Evolutionary conservation across 2,797 vertebrate genomes (phyloP).

Genomic region (Halcyon badia): DNA sequence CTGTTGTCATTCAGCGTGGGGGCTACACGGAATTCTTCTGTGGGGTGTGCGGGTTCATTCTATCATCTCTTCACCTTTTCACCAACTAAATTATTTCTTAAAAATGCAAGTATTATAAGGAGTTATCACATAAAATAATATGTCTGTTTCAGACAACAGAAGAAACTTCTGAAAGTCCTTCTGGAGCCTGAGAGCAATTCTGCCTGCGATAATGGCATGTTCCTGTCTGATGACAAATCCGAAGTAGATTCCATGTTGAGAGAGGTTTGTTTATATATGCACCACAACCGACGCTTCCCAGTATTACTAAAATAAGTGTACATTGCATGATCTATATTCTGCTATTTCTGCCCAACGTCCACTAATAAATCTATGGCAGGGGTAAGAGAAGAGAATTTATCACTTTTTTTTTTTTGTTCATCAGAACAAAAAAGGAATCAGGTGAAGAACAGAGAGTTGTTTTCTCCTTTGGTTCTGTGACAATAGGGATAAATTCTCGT

Average conservation of each 20-base stretch:
- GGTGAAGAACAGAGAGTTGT: neutral
- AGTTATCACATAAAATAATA: neutral
- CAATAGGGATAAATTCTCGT: neutral
- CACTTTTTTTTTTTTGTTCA: neutral
- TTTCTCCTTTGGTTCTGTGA: neutral
- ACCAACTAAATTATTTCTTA: neutral
- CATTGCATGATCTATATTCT: neutral
- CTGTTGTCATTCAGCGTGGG: neutral
- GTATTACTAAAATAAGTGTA: neutral
- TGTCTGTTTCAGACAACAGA: conserved; percentile 88
- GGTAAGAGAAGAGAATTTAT: neutral
- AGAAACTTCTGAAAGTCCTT: conserved; percentile 85
- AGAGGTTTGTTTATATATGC: conserved; percentile 15
- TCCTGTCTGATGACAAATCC: neutral
- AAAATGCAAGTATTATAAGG: neutral
- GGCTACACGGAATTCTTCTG: neutral
- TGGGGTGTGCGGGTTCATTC: neutral
- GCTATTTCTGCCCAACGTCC: neutral
- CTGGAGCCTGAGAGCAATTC: conserved; percentile 80
- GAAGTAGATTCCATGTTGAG: conserved; percentile 19
- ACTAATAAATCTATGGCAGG: neutral
- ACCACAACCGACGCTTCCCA: neutral
- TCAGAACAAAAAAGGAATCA: neutral
- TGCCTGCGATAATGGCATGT: neutral
- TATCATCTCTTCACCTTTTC: neutral